phyloP scores from a whole-genome alignment of 2,888 invertebrate species.

The Clivina fossor region DNA sequence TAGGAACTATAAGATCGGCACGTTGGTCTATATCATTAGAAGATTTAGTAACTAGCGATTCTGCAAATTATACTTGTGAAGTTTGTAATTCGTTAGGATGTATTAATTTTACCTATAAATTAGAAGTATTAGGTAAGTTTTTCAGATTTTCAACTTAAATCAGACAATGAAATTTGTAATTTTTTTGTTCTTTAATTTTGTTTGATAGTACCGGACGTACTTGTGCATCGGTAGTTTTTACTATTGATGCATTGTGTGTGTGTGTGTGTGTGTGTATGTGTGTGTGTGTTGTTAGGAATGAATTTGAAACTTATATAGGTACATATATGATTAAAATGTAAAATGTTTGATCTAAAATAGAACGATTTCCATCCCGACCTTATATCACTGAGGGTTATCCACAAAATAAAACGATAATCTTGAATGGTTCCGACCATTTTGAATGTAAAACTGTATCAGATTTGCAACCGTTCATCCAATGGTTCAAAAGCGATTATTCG shows the following conservation, averaged over 20 bases:
- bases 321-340: too few species aligned
- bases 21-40: conserved; percentile 77
- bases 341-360: too few species aligned
- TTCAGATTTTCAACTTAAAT: too few species aligned
- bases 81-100: conserved; percentile 82
- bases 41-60: conserved; percentile 79
- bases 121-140: conserved; percentile 72
- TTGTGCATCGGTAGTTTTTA: too few species aligned
- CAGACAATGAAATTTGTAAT: too few species aligned
- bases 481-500: conserved; percentile 63
- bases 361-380: conserved; percentile 81
- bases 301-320: too few species aligned
- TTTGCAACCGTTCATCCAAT: conserved; percentile 78
- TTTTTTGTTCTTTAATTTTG: too few species aligned
- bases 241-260: too few species aligned
- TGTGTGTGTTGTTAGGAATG: too few species aligned
- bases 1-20: conserved; percentile 67
- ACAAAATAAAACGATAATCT: conserved; percentile 74
- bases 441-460: conserved; percentile 79
- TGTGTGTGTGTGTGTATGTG: too few species aligned
- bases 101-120: conserved; percentile 69
- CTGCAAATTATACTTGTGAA: conserved; percentile 85
- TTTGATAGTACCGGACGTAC: too few species aligned
- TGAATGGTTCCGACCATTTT: conserved; percentile 71
- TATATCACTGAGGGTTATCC: conserved; percentile 81